Percentiles rank a stretch among this genome's conserved stretches.
Evolutionary conservation across 1,140 invertebrate species (phyloP).

Genomic region (Drosophila rhopaloa): DNA sequence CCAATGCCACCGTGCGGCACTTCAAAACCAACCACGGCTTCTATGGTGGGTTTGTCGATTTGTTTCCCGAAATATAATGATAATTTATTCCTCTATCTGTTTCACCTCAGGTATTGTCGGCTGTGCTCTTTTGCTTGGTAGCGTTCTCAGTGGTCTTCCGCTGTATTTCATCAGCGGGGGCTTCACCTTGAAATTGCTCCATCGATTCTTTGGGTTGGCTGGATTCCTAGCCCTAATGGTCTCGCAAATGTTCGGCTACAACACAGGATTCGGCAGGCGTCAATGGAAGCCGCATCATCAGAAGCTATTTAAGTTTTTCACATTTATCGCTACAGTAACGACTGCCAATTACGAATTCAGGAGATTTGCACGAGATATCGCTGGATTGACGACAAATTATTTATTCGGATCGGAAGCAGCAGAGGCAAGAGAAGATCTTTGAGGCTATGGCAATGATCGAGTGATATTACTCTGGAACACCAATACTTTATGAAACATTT

Average conservation of each 20-base stretch:
- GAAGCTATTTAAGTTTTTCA: slow-evolving; percentile 66
- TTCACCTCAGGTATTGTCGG: slow-evolving; percentile 55
- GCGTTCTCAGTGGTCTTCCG: slow-evolving; percentile 47
- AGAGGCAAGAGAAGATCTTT: slow-evolving; percentile 32
- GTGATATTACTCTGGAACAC: slow-evolving; percentile 3
- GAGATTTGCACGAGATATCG: slow-evolving; percentile 45
- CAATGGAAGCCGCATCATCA: slow-evolving; percentile 67
- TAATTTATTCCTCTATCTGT: slow-evolving; percentile 41
- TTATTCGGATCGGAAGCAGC: not conserved
- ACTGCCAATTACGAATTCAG: slow-evolving; percentile 67
- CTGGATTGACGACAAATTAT: slow-evolving; percentile 4
- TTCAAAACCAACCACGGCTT: slow-evolving; percentile 70
- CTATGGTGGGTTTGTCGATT: slow-evolving; percentile 42
- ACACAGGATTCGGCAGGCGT: slow-evolving; percentile 73
- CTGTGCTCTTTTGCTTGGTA: slow-evolving; percentile 57
- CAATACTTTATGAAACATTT: not conserved
- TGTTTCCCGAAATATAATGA: slow-evolving; percentile 9
- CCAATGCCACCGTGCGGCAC: slow-evolving; percentile 54
- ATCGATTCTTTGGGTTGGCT: slow-evolving; percentile 58
- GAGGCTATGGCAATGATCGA: not conserved
- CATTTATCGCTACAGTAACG: slow-evolving; percentile 61
- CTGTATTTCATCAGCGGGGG: slow-evolving; percentile 43
- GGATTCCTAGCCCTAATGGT: slow-evolving; percentile 70
- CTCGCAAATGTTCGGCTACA: slow-evolving; percentile 76
- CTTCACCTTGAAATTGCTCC: slow-evolving; percentile 50